Base-by-base conservation (phyloP, 2,113 vertebrate genomes). In the Pseudolaguvia tuberculata region DNA sequence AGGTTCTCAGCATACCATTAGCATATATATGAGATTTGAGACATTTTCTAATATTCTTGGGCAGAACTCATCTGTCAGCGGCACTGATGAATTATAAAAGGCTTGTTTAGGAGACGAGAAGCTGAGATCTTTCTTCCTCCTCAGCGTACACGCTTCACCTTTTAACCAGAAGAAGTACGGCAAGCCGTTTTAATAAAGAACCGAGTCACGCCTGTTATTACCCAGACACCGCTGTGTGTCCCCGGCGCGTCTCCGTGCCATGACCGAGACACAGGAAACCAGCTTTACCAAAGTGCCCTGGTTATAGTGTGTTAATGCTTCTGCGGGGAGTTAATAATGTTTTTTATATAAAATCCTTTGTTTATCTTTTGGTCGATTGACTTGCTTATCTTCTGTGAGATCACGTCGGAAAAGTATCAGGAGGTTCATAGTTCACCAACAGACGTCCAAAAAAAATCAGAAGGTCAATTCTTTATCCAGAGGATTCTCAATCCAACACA, bases 11-110 rank as follows among this genome's bases (percentile, higher is more conserved):
- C 94, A 98, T 97, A 96, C 93, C 88, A 99, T 99, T 99, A 99
- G 97, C 96, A 99, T 98, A 99, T 99, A 99, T 99, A 99, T 98
- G 95, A 98, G 96, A 99, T 99, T 96, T 94, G 94, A 96, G 97
- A 98, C 96, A 97, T 98, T 97, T 98, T 98, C 93, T 98, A 98
- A 99, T 99, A 99, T 99, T 98, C 95, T 96, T 90, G 90, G 92
- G 94, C 95, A 95, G 94, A 94, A 96, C 94, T 97, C 96, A 95
- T 98, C 96, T 98, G 96, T 97, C 97, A 99, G 91, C 91, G 91
- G 91, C 90, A 89, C 92, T 96, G 97, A 98, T 99, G 94, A 97
- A 97, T 99, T 99, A 97, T 94, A 96, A 97, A 99, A 97, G 93
- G 92, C 94, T 97, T 96, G 93, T 98, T 99, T 96, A 91, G 92